A percentile compares a stretch with the other conserved stretches of the same genome.
Evolutionary conservation across 2,797 vertebrate genomes (phyloP).

Genomic region (Cryptoprocta ferox): DNA sequence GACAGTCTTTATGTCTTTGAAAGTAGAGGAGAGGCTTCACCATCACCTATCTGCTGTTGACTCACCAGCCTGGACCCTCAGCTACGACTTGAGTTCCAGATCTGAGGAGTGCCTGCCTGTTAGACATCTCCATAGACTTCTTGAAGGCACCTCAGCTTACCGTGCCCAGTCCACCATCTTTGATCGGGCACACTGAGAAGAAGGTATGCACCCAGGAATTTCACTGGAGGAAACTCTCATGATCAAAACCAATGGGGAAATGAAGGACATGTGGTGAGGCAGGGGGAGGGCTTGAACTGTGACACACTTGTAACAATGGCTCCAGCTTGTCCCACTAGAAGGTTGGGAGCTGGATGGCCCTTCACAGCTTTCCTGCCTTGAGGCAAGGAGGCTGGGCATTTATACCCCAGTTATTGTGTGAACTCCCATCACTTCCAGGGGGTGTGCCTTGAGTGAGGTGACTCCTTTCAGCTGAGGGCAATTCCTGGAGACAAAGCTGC

Average conservation of each 20-base stretch:
- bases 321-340: neutral
- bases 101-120: neutral
- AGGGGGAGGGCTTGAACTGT: too few species aligned
- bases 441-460: neutral
- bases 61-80: neutral
- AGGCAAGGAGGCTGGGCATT: neutral
- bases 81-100: neutral
- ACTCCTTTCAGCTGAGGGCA: neutral
- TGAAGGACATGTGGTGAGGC: neutral
- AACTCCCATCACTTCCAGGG: neutral
- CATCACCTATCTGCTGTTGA: neutral
- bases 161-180: neutral
- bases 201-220: neutral
- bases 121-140: neutral
- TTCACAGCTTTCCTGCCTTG: neutral
- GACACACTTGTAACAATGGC: neutral
- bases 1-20: neutral
- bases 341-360: neutral
- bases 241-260: neutral
- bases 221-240: too few species aligned
- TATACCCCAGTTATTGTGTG: neutral
- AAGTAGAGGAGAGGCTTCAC: neutral
- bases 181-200: neutral
- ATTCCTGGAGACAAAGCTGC: neutral
- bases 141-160: neutral